Percentiles rank a stretch among this genome's conserved stretches.
Conservation (phyloP, 2,888 invertebrate species). For the Amiota communis region DNA sequence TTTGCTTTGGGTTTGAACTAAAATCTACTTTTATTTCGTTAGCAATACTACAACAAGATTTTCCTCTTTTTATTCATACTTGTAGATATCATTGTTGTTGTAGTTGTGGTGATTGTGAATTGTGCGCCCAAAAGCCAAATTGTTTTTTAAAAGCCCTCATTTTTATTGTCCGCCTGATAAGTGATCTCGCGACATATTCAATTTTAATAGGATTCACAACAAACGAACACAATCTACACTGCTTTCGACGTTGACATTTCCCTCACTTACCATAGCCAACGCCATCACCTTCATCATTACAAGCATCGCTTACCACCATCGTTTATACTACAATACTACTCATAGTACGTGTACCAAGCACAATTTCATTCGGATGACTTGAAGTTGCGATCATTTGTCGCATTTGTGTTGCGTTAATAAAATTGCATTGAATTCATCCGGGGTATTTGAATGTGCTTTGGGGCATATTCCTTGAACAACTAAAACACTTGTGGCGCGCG, state of each 20-base stretch:
- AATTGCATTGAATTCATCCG: conserved; percentile 67
- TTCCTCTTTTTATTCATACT: neutral
- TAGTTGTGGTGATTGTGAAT: conserved; percentile 16
- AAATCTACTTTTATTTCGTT: conserved; percentile 6
- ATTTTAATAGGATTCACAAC: conserved; percentile 63
- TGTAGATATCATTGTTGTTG: conserved; percentile 27
- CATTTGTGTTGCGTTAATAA: conserved; percentile 65
- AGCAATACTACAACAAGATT: neutral
- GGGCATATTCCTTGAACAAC: conserved; percentile 31
- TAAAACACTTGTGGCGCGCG: no score
- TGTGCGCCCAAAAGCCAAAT: conserved; percentile 62
- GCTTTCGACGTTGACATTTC: conserved; percentile 15
- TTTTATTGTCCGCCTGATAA: conserved; percentile 65
- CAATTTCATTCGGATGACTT: conserved; percentile 32
- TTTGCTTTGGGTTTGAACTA: no score
- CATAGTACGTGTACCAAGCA: neutral
- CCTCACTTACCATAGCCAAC: neutral
- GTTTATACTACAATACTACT: conserved; percentile 35
- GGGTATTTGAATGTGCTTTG: conserved; percentile 69
- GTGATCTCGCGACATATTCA: conserved; percentile 68
- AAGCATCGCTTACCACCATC: conserved; percentile 15
- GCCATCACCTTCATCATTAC: neutral
- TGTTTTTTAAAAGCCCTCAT: conserved; percentile 70
- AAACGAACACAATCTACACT: conserved; percentile 24
- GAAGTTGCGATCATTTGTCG: conserved; percentile 62